These are phyloP conservation scores for Lithophane ornitopus DNA, from an alignment of 2,888 invertebrate species.

Conservation along the genomic window DNA sequence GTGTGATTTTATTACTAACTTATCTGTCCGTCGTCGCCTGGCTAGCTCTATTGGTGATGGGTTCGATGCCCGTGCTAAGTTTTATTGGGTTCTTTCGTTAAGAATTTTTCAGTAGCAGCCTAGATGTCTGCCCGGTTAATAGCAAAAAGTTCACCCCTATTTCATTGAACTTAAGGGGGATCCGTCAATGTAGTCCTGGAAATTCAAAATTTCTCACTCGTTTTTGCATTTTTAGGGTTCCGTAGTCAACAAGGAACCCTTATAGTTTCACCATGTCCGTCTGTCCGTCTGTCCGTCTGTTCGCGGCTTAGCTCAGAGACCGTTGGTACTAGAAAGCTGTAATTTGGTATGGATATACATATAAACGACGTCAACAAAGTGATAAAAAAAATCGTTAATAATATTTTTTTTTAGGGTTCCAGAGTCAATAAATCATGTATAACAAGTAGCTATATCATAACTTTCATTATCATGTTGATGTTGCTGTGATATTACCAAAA, in stretches of 20 bases:
- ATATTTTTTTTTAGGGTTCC: too few relatives aligned
- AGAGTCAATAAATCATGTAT: constrained; percentile 1
- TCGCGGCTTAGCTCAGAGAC: too few relatives aligned
- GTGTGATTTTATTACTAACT: background rate
- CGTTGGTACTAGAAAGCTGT: too few relatives aligned
- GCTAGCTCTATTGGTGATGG: background rate
- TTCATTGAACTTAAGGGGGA: background rate
- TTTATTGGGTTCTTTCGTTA: background rate
- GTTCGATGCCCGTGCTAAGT: background rate
- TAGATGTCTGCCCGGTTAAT: background rate
- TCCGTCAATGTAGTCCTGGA: too few relatives aligned
- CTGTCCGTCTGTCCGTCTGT: too few relatives aligned
- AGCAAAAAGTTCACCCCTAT: background rate
- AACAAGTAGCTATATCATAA: constrained; percentile 4
- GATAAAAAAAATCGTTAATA: too few relatives aligned
- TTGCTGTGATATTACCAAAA: constrained; percentile 1
- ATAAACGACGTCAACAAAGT: too few relatives aligned
- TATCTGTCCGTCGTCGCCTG: background rate
- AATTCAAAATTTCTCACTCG: too few relatives aligned
- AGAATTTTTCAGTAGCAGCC: background rate
- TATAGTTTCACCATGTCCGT: too few relatives aligned
- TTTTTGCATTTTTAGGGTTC: too few relatives aligned
- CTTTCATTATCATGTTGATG: constrained; percentile 14
- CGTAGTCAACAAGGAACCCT: too few relatives aligned
- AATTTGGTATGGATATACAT: too few relatives aligned